These are phyloP conservation scores for Pongo abelii DNA, from an alignment of 2,113 vertebrate genomes.

Conservation along the genomic window DNA sequence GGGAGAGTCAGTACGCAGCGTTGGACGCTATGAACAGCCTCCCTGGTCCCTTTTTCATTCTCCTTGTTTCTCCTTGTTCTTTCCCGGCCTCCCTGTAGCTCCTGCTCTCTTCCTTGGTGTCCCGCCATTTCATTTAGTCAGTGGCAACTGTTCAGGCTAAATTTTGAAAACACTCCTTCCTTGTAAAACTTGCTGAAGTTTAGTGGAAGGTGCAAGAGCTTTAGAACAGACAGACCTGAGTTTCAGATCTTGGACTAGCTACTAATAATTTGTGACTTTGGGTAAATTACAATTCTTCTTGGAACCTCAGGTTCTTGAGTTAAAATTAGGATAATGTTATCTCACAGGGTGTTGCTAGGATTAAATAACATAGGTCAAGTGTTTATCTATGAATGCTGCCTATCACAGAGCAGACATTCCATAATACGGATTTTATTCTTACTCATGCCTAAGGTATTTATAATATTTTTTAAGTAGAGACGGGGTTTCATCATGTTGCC, in stretches of 20 bases:
- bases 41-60: background rate
- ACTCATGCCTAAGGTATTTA: background rate
- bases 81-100: background rate
- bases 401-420: background rate
- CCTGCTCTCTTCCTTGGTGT: background rate
- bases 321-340: conserved; percentile 1
- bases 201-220: background rate
- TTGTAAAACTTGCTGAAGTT: background rate
- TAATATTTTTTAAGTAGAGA: background rate
- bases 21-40: background rate
- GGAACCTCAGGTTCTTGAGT: background rate
- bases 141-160: background rate
- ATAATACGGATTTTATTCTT: conserved; percentile 18
- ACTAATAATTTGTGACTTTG: conserved; percentile 10
- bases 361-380: background rate
- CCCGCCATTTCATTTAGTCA: background rate
- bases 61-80: background rate
- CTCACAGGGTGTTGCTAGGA: background rate
- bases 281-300: background rate
- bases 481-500: no score
- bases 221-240: background rate
- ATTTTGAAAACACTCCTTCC: background rate
- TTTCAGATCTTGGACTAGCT: background rate
- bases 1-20: background rate
- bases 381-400: background rate